Conservation (phyloP, 2,113 vertebrate genomes). For the Meleagris gallopavo region DNA sequence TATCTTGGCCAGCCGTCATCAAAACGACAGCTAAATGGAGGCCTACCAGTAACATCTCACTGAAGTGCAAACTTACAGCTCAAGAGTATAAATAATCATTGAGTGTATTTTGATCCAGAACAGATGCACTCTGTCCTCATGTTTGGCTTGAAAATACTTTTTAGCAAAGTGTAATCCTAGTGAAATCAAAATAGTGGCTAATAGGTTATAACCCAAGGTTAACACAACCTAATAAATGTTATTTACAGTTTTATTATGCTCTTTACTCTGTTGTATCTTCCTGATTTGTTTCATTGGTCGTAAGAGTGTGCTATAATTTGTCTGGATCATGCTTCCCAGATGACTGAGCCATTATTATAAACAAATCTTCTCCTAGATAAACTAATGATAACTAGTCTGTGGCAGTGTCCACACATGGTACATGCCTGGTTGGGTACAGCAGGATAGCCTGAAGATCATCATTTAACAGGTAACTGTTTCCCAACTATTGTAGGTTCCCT, state of each 20-base stretch:
- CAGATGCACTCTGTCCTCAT: background rate
- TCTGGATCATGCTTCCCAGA: slow-evolving; percentile 4
- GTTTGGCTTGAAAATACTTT: background rate
- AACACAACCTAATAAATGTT: background rate
- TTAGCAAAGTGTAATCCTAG: background rate
- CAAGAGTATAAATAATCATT: background rate
- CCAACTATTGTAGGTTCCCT: background rate
- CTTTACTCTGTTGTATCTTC: background rate
- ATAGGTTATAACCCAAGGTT: background rate
- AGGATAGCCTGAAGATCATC: background rate
- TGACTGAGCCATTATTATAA: slow-evolving; percentile 41
- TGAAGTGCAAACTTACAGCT: background rate
- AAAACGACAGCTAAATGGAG: background rate
- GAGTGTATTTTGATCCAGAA: background rate
- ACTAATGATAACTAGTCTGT: slow-evolving; percentile 2
- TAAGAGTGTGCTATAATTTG: background rate
- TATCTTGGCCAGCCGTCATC: background rate
- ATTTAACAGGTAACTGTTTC: slow-evolving; percentile 26
- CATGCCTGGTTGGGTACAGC: background rate
- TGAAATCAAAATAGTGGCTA: background rate
- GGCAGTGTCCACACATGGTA: background rate
- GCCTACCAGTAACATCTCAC: background rate
- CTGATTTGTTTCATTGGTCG: background rate
- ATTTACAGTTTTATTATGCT: background rate
- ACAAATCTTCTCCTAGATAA: slow-evolving; percentile 33